Evolutionary conservation across 2,888 invertebrate species (phyloP), one percentile per base, ranked within the genome.

Genomic region (Drosophila mayaguana): DNA sequence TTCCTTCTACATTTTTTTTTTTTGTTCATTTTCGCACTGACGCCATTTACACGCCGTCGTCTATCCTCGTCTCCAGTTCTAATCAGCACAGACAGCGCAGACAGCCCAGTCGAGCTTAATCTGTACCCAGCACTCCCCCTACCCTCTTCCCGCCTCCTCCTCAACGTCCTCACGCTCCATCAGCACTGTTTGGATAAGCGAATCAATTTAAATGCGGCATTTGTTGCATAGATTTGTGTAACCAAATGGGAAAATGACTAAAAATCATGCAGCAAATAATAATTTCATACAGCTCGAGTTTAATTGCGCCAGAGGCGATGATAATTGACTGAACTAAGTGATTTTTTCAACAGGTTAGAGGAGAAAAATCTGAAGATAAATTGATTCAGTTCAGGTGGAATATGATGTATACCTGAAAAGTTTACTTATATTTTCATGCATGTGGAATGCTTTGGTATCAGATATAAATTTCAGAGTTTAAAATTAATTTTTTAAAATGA

Each of bases 11-110:
- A 0, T 14, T 14, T 14, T 12, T 38, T 38, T 14, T 16, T 12
- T 36, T 51, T 36, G 16, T 43, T 45, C 8, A 8, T 14, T 22
- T 36, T 22, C 16, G 16, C 83, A 85, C 84, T 84, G 88, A 80
- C 80, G 83, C 88, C 89, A 85, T 85, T 89, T 85, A 85, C 89
- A 89, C 90, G 84, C 90, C 88, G 89, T 86, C 81, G 81, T 85
- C 88, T 85, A 86, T 83, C 88, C 78, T 89, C 88, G 87, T 78
- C 83, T 86, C 65, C 78, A 80, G 81, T 68, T 86, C 90, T 90
- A 86, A 86, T 86, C 90, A 86, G 81, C 81, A 53, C 75, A 88
- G 85, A 86, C 85, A 86, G 86, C 80, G 63, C 67, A 67, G 80
- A 68, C 74, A 64, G 57, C 48, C 43, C 63, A 38, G 53, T 56